Percentiles rank a stretch among this genome's conserved stretches.
Evolutionary conservation across 2,888 invertebrate species (phyloP).

Genomic region (Rosalia funebris): DNA sequence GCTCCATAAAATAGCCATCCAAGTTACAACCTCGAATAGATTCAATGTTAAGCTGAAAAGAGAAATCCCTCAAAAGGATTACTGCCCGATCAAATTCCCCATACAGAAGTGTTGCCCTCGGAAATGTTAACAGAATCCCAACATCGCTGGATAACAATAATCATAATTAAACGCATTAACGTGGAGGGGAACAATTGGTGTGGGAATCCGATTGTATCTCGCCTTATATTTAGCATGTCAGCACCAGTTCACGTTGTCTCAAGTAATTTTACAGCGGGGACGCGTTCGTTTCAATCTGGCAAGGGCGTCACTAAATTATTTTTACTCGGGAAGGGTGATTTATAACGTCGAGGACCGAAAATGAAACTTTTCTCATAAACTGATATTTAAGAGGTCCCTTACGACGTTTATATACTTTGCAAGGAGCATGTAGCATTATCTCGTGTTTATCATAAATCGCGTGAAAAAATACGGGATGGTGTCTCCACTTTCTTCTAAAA

Average conservation of each 20-base stretch:
- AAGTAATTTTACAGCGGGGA: neutral
- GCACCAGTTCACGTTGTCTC: neutral
- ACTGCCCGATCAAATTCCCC: constrained; percentile 7
- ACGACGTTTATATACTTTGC: neutral
- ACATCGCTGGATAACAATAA: constrained; percentile 8
- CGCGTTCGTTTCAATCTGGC: neutral
- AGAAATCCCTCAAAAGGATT: neutral
- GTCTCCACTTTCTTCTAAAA: too few relatives aligned
- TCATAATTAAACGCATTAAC: constrained; percentile 9
- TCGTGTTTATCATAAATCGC: too few relatives aligned
- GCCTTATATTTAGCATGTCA: constrained; percentile 7
- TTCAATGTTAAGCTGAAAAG: neutral
- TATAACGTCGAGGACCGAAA: neutral
- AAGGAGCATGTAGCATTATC: neutral
- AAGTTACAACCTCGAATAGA: too few relatives aligned
- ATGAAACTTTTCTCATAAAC: neutral
- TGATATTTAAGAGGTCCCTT: neutral
- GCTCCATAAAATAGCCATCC: too few relatives aligned
- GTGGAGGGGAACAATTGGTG: constrained; percentile 4
- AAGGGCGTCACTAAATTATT: neutral
- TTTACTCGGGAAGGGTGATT: neutral
- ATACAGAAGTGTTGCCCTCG: neutral
- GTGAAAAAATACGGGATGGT: too few relatives aligned
- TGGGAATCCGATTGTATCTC: constrained; percentile 1
- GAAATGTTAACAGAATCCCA: constrained; percentile 19